These are phyloP conservation scores for Asarcornis scutulata DNA, from an alignment of 2,113 vertebrate genomes.

Conservation along the genomic window DNA sequence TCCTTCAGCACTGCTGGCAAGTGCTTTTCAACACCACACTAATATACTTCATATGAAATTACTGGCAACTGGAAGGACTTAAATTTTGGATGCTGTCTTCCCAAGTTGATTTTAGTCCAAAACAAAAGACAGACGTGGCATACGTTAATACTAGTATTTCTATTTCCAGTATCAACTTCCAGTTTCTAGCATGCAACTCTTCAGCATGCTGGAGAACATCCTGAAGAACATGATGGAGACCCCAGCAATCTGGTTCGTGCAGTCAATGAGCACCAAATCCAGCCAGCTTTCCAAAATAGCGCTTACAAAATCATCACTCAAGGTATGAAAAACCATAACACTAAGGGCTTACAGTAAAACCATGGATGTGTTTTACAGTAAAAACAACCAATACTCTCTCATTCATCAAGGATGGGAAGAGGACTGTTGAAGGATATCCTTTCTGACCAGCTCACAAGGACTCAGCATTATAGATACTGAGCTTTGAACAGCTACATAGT, in stretches of 20 bases:
- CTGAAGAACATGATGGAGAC: not conserved
- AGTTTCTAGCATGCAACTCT: not conserved
- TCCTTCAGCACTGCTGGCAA: not conserved
- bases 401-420: not conserved
- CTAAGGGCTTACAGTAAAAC: not conserved
- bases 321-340: not conserved
- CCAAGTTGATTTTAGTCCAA: not conserved
- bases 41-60: not conserved
- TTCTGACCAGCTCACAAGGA: not conserved
- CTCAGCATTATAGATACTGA: not conserved
- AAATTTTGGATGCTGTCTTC: not conserved
- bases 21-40: not conserved
- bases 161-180: not conserved
- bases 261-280: conserved; percentile 29
- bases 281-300: conserved; percentile 1
- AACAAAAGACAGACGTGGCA: not conserved
- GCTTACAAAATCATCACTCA: not conserved
- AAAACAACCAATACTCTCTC: not conserved
- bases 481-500: not conserved
- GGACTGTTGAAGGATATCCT: not conserved
- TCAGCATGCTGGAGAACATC: not conserved
- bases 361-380: not conserved
- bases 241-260: not conserved
- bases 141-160: not conserved
- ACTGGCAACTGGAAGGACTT: not conserved